Evolutionary conservation across 2,888 invertebrate species (phyloP), one percentile per base, ranked within the genome.

Genomic region (Tinea pellionella): DNA sequence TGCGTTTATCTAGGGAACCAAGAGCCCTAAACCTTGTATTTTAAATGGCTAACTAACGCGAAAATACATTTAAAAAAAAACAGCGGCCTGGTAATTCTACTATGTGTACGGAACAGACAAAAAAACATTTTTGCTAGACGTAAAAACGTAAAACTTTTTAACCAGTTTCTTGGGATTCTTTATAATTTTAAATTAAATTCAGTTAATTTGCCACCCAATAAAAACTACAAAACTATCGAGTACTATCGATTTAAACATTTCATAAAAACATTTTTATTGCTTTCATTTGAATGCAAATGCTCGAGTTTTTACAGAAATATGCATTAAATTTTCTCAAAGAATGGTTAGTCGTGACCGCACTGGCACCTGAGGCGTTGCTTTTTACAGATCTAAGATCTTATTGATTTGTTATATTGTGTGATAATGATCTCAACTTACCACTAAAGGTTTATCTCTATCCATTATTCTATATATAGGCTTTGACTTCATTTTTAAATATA

Each of bases 381-480:
- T 55, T 29, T 55, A 55, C 16, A 60, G 64, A 65, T 63, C 63
- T 62, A 63, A 66, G 63, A 66, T 65, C 64, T 66, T 72, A 78
- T 79, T 74, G 77, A 77, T 79, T 75, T 69, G 71, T 69, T 70
- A 68, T 68, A 76, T 77, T 75, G 70, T 71, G 67, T 65, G 71
- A 78, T 78, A 76, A 73, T 67, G 70, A 75, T 78, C 74, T 67
- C 65, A 62, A 66, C 65, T 73, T 70, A 67, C 66, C 71, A 68
- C 67, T 61, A 60, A 61, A 57, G 63, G 61, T 68, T 68, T 66
- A 65, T 68, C n/a, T 47, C 47, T 15, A 16, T 15, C 67, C 2
- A 19, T 55, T 55, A 55, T 55, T 55, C n/a, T n/a, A n/a, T n/a
- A n/a, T 19, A 66, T 65, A 62, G 64, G 62, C 58, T 64, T 61